A percentile compares a stretch with the other conserved stretches of the same genome.
These are phyloP conservation scores for Chromis chromis DNA, from an alignment of 2,797 vertebrate genomes.

Conservation along the genomic window DNA sequence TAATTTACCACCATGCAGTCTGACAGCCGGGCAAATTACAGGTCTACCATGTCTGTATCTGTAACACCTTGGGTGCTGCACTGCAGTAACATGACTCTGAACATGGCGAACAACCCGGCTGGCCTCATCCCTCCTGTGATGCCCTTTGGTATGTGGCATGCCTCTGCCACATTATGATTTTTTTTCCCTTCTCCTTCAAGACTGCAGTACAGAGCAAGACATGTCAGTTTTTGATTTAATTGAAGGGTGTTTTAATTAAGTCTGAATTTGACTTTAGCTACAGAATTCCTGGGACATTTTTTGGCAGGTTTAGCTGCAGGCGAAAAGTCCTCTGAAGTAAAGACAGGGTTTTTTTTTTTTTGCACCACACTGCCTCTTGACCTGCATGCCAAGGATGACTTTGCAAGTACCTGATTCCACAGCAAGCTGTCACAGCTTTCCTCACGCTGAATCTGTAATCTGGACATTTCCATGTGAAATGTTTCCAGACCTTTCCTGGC, in stretches of 20 bases:
- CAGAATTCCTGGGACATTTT: constrained; percentile 53
- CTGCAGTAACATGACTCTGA: constrained; percentile 61
- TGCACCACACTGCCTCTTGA: constrained; percentile 42
- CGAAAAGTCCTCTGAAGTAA: constrained; percentile 29
- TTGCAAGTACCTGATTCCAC: constrained; percentile 58
- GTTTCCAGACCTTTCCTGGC: constrained; percentile 62
- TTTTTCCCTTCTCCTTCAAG: constrained; percentile 43
- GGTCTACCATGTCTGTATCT: constrained; percentile 73
- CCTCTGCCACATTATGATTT: constrained; percentile 45
- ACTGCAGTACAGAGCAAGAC: constrained; percentile 43
- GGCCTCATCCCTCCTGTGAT: constrained; percentile 60
- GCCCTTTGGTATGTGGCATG: constrained; percentile 75
- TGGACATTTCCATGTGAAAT: constrained; percentile 40
- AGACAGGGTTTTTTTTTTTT: constrained; percentile 28
- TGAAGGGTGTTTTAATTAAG: constrained; percentile 70
- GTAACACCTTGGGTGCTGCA: constrained; percentile 71
- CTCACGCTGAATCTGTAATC: constrained; percentile 13
- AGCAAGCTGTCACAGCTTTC: constrained; percentile 35
- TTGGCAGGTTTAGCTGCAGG: constrained; percentile 37
- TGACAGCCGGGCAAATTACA: constrained; percentile 83
- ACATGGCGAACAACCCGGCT: constrained; percentile 40
- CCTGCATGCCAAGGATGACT: constrained; percentile 70
- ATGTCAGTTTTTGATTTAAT: constrained; percentile 67
- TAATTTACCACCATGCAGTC: constrained; percentile 80
- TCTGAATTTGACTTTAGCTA: constrained; percentile 61